A percentile compares a stretch with the other conserved stretches of the same genome.
phyloP scores from a whole-genome alignment of 2,888 invertebrate genomes.

The Craniophora ligustri region DNA sequence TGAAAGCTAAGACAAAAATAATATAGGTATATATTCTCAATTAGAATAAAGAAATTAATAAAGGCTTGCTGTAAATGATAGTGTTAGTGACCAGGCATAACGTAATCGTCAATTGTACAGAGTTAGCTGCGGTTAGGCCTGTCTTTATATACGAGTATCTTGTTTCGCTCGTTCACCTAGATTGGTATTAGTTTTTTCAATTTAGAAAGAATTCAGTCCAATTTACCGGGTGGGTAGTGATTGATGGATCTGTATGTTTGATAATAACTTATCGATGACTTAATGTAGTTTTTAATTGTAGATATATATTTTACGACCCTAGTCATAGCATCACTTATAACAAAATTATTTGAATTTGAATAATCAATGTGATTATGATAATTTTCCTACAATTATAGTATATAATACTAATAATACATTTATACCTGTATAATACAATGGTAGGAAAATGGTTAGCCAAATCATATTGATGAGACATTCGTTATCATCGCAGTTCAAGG shows the following conservation, averaged over 20 bases:
- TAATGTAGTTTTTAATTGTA: no score
- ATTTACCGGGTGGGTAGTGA: conserved; percentile 19
- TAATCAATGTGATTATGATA: no score
- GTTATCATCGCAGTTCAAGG: no score
- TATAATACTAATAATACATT: no score
- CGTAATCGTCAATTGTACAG: conserved; percentile 41
- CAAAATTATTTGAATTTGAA: no score
- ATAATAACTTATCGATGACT: no score
- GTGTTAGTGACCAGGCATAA: conserved; percentile 17
- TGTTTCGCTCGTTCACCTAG: conserved; percentile 47
- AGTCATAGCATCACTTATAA: no score
- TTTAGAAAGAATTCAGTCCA: conserved; percentile 29
- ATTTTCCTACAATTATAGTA: no score
- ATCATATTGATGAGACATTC: no score
- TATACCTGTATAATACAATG: no score
- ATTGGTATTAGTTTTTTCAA: conserved; percentile 27
- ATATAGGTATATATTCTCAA: background rate
- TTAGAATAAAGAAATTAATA: conserved; percentile 20
- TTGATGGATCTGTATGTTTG: conserved; percentile 8
- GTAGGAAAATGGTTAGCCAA: no score
- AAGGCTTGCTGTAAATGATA: conserved; percentile 23
- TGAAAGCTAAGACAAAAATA: conserved; percentile 9
- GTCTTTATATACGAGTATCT: conserved; percentile 35
- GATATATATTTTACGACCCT: no score
- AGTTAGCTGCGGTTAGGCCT: conserved; percentile 39